Conservation (phyloP, 2,888 invertebrate species). For the Cataglyphis livida region DNA sequence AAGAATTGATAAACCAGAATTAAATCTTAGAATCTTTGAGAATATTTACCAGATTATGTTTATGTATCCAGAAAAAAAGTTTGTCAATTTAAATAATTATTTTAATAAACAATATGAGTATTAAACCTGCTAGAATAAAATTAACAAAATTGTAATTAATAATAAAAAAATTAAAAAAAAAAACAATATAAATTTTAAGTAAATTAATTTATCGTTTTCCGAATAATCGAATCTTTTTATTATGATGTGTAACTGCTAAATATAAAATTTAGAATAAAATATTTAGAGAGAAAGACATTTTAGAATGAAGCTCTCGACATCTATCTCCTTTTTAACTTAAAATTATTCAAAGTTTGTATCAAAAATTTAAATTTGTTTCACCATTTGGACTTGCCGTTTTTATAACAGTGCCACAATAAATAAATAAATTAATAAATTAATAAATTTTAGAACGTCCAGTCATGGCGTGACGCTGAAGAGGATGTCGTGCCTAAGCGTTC, state of each 20-base stretch:
- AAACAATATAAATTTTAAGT: neutral
- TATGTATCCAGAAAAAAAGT: neutral
- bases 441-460: conserved; percentile 18
- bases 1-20: neutral
- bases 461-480: neutral
- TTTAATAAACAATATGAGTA: neutral
- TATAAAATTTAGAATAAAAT: neutral
- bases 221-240: neutral
- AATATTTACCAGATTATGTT: neutral
- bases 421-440: neutral
- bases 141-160: neutral
- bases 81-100: neutral
- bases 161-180: neutral
- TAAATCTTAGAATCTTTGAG: neutral
- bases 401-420: neutral
- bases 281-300: neutral
- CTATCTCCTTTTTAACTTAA: neutral
- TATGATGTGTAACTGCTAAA: neutral
- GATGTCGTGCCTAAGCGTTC: conserved; percentile 21
- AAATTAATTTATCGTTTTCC: neutral
- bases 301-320: neutral
- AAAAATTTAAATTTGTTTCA: conserved; percentile 3
- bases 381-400: neutral
- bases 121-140: neutral
- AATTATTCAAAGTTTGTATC: neutral